Conservation (phyloP, 2,113 vertebrate species). For the Entomyzon cyanotis region DNA sequence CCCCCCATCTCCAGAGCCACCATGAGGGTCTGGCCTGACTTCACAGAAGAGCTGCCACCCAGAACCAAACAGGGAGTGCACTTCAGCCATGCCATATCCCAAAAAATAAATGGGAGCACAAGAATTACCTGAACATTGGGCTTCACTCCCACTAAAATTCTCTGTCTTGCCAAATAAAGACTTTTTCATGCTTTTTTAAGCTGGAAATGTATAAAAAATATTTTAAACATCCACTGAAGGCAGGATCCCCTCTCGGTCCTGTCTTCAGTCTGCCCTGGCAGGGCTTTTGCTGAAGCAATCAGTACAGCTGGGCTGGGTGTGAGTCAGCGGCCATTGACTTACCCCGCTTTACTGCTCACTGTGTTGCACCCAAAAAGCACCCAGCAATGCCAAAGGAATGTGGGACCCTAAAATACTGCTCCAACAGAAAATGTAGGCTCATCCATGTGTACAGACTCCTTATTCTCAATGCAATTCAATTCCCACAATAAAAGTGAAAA, state of each 20-base stretch:
- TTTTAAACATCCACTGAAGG: not conserved
- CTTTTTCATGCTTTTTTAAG: not conserved
- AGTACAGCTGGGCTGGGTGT: not conserved
- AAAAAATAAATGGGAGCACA: not conserved
- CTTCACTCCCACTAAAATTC: not conserved
- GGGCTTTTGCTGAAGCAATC: not conserved
- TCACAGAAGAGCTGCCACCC: not conserved
- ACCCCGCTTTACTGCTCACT: not conserved
- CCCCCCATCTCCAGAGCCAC: not conserved
- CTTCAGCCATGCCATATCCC: not conserved
- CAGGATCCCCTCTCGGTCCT: fast-evolving
- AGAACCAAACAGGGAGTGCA: not conserved
- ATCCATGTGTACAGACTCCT: not conserved
- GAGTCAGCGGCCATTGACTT: not conserved
- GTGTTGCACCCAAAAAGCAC: not conserved
- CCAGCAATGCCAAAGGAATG: not conserved
- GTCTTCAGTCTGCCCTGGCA: not conserved
- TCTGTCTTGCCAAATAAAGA: not conserved
- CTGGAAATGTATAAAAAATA: not conserved
- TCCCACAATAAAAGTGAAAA: not conserved
- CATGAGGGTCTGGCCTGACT: not conserved
- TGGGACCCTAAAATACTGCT: not conserved
- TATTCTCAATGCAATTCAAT: not conserved
- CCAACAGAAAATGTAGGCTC: not conserved
- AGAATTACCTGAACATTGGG: not conserved